Evolutionary conservation across 2,113 vertebrate species (phyloP), one percentile per base, ranked within the genome.

Genomic region (Chaenogobius annularis): DNA sequence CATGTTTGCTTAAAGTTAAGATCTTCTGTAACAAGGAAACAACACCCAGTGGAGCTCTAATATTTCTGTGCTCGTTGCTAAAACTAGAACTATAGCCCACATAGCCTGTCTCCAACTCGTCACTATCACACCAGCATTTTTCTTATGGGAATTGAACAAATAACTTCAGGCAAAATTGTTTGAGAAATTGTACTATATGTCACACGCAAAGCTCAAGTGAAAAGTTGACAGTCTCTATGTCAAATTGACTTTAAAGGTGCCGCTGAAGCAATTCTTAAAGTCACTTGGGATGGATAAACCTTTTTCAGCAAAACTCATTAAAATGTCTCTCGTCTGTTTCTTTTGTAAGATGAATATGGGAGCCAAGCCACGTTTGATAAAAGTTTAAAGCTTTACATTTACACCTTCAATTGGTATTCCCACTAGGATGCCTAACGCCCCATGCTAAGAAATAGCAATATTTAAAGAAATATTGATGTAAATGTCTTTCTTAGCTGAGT

Each of bases 81-180:
- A 68, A 69, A 63, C 54, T 26, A 70, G 68, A 83, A 58, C 64
- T 72, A 64, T 63, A 63, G 61, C 61, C 61, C 43, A 63, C 61
- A 40, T 40, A 63, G 15, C 31, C n/a, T 35, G 19, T 35, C 61
- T 43, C 31, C 63, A 66, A 73, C 64, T 61, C 46, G 64, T 66
- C 40, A n/a, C 12, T 50, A 23, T 63, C 4, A 47, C 23, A 35
- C 37, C 5, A 35, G 35, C 40, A 43, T 37, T 52, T 50, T 19
- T 7, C 68, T 72, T 26, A 63, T 10, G 61, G 69, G 65, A 62
- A 44, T 54, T 56, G 40, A 20, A 62, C 63, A 82, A 83, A 88
- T 87, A 70, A 62, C 76, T 82, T 66, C 73, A 84, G 74, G 81
- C 70, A 73, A 80, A 62, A 82, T 62, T 58, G 63, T 75, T 85